Base-by-base conservation (phyloP, 2,797 vertebrate genomes). In the Labroides dimidiatus region DNA sequence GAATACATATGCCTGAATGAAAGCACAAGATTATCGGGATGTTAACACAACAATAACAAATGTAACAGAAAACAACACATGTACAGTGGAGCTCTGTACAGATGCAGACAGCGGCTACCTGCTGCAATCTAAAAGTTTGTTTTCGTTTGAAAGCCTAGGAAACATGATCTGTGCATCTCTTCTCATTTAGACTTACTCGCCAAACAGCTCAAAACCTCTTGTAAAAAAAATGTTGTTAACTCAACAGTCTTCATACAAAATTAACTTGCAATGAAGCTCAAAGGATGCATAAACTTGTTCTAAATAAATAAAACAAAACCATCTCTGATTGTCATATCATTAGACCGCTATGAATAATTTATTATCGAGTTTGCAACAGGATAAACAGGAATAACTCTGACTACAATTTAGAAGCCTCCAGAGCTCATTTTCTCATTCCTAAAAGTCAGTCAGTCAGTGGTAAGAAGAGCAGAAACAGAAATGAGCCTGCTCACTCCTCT, bases 341-440 rank as follows among this genome's bases (percentile, higher is more conserved):
- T 92, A 91, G 89, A 91, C 85, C 78, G 20, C 81, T 58, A 92
- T 91, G 91, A 91, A 93, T 93, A 90, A 92, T 93, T 92, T 87
- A 91, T 84, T 87, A 78, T 78, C 69, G 82, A 81, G 82, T 85
- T 83, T 82, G 87, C 81, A 60, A 60, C 74, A 84, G 80, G 87
- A 91, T 92, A 59, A 53, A 74, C 70, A 33, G 82, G 85, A 4
- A 65, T 77, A 81, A 78, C 89, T 80, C 86, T 91, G 89, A 91
- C 90, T 90, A 85, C 87, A 79, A 90, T 87, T 89, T 86, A 82
- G 88, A 90, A 91, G 82, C 84, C 77, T 84, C 69, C 84, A 30
- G 27, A 87, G 87, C 84, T 74, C 64, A 39, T 64, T 63, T 20
- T 84, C 49, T 78, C 50, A 23, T 77, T 69, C 69, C 70, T 20